A percentile compares a stretch with the other conserved stretches of the same genome.
Evolutionary conservation across 2,113 vertebrate species (phyloP).

Genomic region (Hystrix cristata): DNA sequence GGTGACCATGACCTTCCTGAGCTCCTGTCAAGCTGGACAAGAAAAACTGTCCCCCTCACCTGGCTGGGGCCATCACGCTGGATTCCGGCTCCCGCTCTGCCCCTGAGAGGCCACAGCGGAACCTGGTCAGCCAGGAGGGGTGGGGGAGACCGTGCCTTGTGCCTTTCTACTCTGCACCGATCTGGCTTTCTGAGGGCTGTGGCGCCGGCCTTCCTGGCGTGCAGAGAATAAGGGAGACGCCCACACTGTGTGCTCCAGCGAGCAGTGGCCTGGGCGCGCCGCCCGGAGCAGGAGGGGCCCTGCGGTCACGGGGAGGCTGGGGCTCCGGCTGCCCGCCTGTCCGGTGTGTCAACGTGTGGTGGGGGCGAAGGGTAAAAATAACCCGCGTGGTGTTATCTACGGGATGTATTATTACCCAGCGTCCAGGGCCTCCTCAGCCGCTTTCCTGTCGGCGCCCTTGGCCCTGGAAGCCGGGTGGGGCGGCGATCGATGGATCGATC

Average conservation of each 20-base stretch:
- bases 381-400: not conserved
- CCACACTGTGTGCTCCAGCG: not conserved
- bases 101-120: not conserved
- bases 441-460: conserved; percentile 69
- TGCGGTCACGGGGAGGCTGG: not conserved
- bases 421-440: not conserved
- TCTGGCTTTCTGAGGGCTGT: rapidly evolving
- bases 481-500: conserved; percentile 62
- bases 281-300: rapidly evolving
- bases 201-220: not conserved
- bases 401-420: conserved; percentile 53
- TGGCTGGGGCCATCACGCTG: rapidly evolving
- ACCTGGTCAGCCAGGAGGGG: not conserved
- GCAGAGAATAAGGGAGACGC: not conserved
- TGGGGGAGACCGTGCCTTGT: not conserved
- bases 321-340: not conserved
- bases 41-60: too few species aligned
- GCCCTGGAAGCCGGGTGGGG: not conserved
- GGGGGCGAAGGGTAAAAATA: not conserved
- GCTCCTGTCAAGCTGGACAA: not conserved
- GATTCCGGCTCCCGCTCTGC: not conserved
- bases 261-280: rapidly evolving
- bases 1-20: not conserved
- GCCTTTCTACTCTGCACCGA: not conserved
- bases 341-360: not conserved